Evolutionary conservation across 2,113 vertebrate species (phyloP), one percentile per base, ranked within the genome.

Genomic region (Channa maculata): DNA sequence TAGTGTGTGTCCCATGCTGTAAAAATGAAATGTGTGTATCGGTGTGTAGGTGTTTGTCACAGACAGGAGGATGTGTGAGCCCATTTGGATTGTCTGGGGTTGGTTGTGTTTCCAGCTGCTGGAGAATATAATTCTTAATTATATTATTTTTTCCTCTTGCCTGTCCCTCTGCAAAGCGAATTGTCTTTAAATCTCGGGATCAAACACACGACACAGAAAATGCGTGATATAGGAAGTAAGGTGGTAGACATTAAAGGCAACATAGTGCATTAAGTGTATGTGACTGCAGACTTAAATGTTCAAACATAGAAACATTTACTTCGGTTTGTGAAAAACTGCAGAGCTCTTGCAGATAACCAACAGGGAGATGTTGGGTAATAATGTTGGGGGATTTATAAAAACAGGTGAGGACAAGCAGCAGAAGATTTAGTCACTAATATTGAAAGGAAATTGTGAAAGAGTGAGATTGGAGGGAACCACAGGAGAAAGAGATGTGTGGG

Each of bases 71-170:
- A 37, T 58, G 15, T 62, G 57, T 65, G 58, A 60, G 49, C 71
- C 51, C 61, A 38, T 45, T 65, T 59, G 46, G 63, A 84, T 74
- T 46, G 10, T 58, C 73, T 76, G 52, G 34, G 49, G 49, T 50
- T 55, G 71, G 75, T 62, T 89, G 77, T 89, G 83, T 79, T 83
- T 86, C 79, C 91, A 93, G 88, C 87, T 91, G 89, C 86, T 64
- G 62, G 34, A 5, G 64, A 61, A 57, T 77, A 86, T 67, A 48
- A 71, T 81, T 86, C 49, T 52, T 83, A 76, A 83, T 68, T 62
- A 62, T 77, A 79, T 59, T 73, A 0, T 46, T 72, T 77, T 77
- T 76, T 53, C 68, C 10, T 6, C 34, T 70, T 50, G 36, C 52
- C 8, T 57, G 53, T 49, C 13, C 65, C 59, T 51, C 57, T 54